Evolutionary conservation across 92 coral and sea anemone genomes (phyloP).

Genomic region (Meandrina meandrites): DNA sequence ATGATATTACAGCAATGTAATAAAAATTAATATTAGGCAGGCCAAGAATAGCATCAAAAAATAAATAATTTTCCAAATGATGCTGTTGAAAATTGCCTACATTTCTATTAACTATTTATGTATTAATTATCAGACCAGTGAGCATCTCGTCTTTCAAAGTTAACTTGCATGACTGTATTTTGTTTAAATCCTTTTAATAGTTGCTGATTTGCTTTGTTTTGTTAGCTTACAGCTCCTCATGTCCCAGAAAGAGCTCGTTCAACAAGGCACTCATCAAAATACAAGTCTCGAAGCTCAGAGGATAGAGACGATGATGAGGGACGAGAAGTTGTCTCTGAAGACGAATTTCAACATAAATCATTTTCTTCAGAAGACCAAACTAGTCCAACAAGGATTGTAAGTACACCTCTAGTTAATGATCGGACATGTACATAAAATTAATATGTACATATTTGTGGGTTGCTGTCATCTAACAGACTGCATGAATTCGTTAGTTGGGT

Average conservation of each 20-base stretch:
- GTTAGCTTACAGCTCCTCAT: background rate
- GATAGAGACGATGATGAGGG: background rate
- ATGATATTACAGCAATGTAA: no score
- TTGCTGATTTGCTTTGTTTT: background rate
- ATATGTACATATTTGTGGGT: no score
- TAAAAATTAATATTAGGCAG: no score
- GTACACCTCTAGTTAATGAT: background rate
- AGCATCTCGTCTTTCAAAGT: background rate
- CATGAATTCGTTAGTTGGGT: no score
- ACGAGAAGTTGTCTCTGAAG: constrained; percentile 21
- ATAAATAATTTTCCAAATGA: no score
- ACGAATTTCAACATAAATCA: constrained; percentile 7
- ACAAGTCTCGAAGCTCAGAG: constrained; percentile 1
- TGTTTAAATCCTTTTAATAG: background rate
- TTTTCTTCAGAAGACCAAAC: constrained; percentile 26
- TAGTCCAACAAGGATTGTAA: constrained; percentile 14
- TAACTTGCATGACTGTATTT: no score
- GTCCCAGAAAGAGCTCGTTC: background rate
- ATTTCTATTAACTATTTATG: no score
- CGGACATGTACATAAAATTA: no score
- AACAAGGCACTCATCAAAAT: constrained; percentile 26
- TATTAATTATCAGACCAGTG: background rate
- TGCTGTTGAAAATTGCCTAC: no score
- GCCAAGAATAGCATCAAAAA: no score
- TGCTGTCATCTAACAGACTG: no score